phyloP scores from a whole-genome alignment of 2,888 invertebrate genomes.

The Himalopsyche anomala region DNA sequence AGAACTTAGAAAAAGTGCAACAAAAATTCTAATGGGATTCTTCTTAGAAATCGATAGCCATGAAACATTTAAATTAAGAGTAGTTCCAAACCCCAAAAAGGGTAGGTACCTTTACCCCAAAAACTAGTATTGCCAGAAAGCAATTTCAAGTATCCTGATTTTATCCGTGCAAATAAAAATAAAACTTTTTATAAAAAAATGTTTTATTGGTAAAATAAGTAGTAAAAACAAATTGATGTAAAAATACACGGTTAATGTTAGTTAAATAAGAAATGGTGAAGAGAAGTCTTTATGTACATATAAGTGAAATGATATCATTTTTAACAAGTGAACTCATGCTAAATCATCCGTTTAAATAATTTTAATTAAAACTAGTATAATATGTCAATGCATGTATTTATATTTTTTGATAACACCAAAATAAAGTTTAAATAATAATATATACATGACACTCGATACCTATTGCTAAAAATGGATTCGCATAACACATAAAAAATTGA shows the following conservation, averaged over 20 bases:
- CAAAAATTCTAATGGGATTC: no score
- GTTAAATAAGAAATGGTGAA: constrained; percentile 55
- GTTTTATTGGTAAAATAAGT: constrained; percentile 77
- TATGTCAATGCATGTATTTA: constrained; percentile 42
- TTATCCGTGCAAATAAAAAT: constrained; percentile 49
- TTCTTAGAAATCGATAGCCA: no score
- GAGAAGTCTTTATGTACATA: constrained; percentile 48
- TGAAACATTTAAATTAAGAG: no score
- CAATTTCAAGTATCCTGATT: constrained; percentile 18
- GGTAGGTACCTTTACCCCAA: no score
- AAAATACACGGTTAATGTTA: constrained; percentile 71
- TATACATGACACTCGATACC: constrained; percentile 63
- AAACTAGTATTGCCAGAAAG: constrained; percentile 3
- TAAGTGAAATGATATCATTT: constrained; percentile 58
- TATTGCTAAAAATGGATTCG: constrained; percentile 59
- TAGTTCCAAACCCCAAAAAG: no score
- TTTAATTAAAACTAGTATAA: constrained; percentile 46
- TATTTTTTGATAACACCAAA: constrained; percentile 59
- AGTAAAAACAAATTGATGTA: constrained; percentile 77
- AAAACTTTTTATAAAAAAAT: constrained; percentile 66
- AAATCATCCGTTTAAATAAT: constrained; percentile 33
- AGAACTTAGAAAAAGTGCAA: no score
- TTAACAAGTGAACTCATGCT: constrained; percentile 60
- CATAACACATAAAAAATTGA: constrained; percentile 59
- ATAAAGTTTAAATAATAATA: constrained; percentile 55